Evolutionary conservation across 2,113 vertebrate genomes (phyloP), one percentile per base, ranked within the genome.

Genomic region (Phalacrocorax aristotelis): DNA sequence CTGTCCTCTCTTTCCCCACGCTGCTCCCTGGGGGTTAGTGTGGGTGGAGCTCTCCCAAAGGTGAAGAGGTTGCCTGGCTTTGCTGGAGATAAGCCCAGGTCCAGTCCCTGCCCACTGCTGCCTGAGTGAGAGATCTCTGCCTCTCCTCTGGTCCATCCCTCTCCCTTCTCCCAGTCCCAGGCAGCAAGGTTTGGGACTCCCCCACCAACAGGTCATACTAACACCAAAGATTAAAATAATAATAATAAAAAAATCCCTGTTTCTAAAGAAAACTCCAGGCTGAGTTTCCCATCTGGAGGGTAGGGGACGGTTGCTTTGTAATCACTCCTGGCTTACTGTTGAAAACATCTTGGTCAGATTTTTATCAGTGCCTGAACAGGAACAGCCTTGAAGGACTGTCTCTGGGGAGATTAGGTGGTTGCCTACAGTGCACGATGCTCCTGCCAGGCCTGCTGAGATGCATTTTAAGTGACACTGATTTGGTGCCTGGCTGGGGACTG

Each of bases 291-390:
- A 94, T 72, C 51, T 91, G 82, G 89, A 83, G 57, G 42, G 64
- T 38, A 86, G 68, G 51, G 77, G 72, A 89, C 6, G 5, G 80
- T 91, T 97, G 80, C 84, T 95, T 86, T 95, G 90, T 93, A 95
- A 95, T 95, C 72, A 44, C 60, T 95, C 89, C 83, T 5, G 4
- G 65, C 60, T 95, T 92, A 65, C 91, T 97, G 94, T 69, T 95
- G 91, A 92, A 97, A 97, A 94, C 57, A 91, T 93, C 65, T 90
- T 64, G 86, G 92, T 94, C 83, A 95, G 96, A 96, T 95, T 90
- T 96, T 93, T 95, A 93, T 97, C 94, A 81, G 92, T 1, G 52
- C 52, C 76, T 87, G 86, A 89, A 95, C 90, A 94, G 95, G 86
- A 96, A 78, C 85, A 95, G 83, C 80, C 81, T 87, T 34, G 79